Conservation (phyloP, 1,140 invertebrate genomes). For the Zaprionus camerounensis region DNA sequence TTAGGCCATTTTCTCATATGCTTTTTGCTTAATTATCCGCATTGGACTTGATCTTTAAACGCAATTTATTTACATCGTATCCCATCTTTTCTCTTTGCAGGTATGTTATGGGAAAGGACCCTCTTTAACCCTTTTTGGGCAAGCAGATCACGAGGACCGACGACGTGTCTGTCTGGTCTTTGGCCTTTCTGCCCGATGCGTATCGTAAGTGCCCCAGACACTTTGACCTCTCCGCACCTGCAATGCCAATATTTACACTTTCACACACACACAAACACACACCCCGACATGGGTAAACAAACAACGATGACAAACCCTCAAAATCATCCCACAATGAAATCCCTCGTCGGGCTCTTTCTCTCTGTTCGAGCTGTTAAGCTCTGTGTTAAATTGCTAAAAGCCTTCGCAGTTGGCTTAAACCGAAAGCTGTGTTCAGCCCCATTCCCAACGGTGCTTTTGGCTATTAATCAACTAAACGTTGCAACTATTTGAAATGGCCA, state of each 20-base stretch:
- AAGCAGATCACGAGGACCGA: slow-evolving; percentile 14
- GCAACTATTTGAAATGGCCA: slow-evolving; percentile 75
- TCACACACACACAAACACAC: slow-evolving; percentile 20
- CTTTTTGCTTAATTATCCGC: slow-evolving; percentile 20
- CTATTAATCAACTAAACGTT: slow-evolving; percentile 82
- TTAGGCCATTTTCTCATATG: background rate
- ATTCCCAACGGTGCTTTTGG: slow-evolving; percentile 37
- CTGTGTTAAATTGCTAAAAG: slow-evolving; percentile 82
- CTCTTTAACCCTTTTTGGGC: slow-evolving; percentile 23
- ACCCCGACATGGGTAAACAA: slow-evolving; percentile 45
- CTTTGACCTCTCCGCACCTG: slow-evolving; percentile 59
- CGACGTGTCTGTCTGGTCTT: slow-evolving; percentile 20
- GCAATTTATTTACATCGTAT: slow-evolving; percentile 26
- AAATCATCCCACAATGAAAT: background rate
- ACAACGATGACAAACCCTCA: slow-evolving; percentile 29
- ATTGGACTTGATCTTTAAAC: slow-evolving; percentile 19
- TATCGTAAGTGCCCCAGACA: slow-evolving; percentile 36
- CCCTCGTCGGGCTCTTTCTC: background rate
- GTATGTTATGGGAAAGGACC: slow-evolving; percentile 39
- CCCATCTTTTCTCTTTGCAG: slow-evolving; percentile 52
- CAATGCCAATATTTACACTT: slow-evolving; percentile 71
- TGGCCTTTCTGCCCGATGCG: slow-evolving; percentile 13
- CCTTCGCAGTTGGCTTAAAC: slow-evolving; percentile 69
- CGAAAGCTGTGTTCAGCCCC: slow-evolving; percentile 55
- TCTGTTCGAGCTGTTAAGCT: slow-evolving; percentile 67